Conservation (phyloP, 2,888 invertebrate species). For the Harmothoe impar region DNA sequence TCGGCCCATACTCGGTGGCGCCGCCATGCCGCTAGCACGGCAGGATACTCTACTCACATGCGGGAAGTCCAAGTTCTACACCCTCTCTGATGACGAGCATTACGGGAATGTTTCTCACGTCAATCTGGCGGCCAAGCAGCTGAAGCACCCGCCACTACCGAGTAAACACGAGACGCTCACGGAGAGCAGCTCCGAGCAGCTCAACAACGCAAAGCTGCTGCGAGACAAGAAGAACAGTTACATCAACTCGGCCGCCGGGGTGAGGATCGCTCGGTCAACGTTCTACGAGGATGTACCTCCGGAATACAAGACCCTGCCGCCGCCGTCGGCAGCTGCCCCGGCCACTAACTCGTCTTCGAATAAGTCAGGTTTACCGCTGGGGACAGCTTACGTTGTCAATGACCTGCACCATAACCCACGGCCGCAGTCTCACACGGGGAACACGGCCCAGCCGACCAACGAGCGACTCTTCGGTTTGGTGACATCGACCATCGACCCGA, state of each 20-base stretch:
- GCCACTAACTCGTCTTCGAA: neutral
- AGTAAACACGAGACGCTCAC: neutral
- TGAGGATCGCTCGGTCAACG: slow-evolving; percentile 34
- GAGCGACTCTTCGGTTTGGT: slow-evolving; percentile 28
- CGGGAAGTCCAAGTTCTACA: slow-evolving; percentile 81
- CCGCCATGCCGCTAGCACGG: slow-evolving; percentile 35
- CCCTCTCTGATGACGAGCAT: slow-evolving; percentile 69
- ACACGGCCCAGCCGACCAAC: neutral
- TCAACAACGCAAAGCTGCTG: slow-evolving; percentile 56
- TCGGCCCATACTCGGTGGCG: slow-evolving; percentile 24
- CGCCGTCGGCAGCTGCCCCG: slow-evolving; percentile 1
- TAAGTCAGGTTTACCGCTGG: neutral
- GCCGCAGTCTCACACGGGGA: neutral
- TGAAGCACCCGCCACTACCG: slow-evolving; percentile 41
- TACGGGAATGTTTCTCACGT: slow-evolving; percentile 55
- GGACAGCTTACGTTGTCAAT: slow-evolving; percentile 53
- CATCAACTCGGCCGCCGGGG: neutral
- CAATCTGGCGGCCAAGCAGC: slow-evolving; percentile 33
- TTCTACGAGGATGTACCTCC: slow-evolving; percentile 51
- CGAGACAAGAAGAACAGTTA: slow-evolving; percentile 40
- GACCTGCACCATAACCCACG: slow-evolving; percentile 23
- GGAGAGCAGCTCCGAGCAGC: neutral
- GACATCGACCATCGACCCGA: slow-evolving; percentile 35
- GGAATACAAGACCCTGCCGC: slow-evolving; percentile 26
- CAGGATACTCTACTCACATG: slow-evolving; percentile 71